These are phyloP conservation scores for Muscicapa striata DNA, from an alignment of 2,797 vertebrate species.

Conservation along the genomic window DNA sequence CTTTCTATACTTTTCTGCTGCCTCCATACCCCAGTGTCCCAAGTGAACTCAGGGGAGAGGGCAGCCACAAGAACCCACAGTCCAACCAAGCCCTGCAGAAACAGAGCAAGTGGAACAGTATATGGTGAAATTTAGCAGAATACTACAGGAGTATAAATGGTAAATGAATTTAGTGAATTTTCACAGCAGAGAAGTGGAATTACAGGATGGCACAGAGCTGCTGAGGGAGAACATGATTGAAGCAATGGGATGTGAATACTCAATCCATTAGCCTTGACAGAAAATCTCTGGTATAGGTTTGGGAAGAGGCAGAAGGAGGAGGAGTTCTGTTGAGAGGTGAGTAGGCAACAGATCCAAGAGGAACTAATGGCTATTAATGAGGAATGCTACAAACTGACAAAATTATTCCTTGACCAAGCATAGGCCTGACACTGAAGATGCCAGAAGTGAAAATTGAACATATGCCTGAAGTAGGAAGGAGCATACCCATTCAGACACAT, in stretches of 20 bases:
- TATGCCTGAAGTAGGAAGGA: neutral
- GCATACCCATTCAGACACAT: neutral
- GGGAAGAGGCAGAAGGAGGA: neutral
- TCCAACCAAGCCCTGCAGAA: neutral
- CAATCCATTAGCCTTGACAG: neutral
- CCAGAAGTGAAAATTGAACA: neutral
- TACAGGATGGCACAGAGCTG: neutral
- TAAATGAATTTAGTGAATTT: neutral
- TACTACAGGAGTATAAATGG: neutral
- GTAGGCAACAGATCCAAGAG: neutral
- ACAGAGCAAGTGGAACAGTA: neutral
- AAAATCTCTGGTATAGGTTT: neutral
- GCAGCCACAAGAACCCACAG: neutral
- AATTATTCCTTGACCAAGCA: neutral
- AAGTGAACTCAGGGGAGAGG: neutral
- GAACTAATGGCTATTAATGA: neutral
- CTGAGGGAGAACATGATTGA: neutral
- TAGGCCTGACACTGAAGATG: neutral
- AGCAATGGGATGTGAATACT: neutral
- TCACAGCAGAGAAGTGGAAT: neutral
- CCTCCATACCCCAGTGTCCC: neutral
- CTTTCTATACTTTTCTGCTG: neutral
- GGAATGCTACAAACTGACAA: neutral
- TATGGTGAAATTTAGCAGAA: neutral
- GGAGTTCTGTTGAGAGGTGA: neutral